Percentiles rank a stretch among this genome's conserved stretches.
Conservation (phyloP, 2,113 vertebrate genomes). For the Macquaria ambigua region DNA sequence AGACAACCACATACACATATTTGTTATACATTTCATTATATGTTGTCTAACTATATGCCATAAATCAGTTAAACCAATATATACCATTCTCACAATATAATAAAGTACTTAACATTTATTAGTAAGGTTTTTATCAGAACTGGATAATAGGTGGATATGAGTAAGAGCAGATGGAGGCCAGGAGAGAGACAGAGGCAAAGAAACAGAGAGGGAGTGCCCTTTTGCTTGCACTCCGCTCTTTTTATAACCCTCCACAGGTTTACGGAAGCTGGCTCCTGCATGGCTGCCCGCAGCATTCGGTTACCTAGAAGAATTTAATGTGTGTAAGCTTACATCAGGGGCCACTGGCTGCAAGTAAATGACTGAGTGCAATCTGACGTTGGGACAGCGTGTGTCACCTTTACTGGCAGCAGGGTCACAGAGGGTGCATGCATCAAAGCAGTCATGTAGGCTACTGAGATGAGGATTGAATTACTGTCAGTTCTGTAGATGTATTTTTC, state of each 20-base stretch:
- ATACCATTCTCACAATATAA: neutral
- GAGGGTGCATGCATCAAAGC: conserved; percentile 18
- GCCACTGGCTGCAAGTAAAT: conserved; percentile 42
- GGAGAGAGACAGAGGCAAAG: conserved; percentile 4
- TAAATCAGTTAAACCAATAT: neutral
- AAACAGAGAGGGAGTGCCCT: conserved; percentile 48
- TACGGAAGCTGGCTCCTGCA: conserved; percentile 56
- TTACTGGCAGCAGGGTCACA: conserved; percentile 40
- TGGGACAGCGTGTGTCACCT: conserved; percentile 59
- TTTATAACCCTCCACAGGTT: conserved; percentile 64
- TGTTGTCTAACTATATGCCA: neutral
- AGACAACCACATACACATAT: neutral
- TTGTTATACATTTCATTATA: neutral
- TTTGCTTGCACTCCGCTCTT: conserved; percentile 59
- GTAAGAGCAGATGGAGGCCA: conserved; percentile 18
- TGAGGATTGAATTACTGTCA: conserved; percentile 36
- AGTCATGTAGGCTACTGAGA: conserved; percentile 24
- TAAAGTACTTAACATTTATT: neutral
- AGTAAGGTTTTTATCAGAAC: neutral
- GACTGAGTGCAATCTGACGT: conserved; percentile 45
- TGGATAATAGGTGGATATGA: neutral
- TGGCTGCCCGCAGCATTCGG: conserved; percentile 52
- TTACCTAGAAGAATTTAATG: conserved; percentile 71
- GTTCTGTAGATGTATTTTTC: conserved; percentile 29
- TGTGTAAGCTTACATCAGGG: conserved; percentile 69